Evolutionary conservation across 2,797 vertebrate genomes (phyloP), one percentile per base, ranked within the genome.

Genomic region (Onychomys torridus): DNA sequence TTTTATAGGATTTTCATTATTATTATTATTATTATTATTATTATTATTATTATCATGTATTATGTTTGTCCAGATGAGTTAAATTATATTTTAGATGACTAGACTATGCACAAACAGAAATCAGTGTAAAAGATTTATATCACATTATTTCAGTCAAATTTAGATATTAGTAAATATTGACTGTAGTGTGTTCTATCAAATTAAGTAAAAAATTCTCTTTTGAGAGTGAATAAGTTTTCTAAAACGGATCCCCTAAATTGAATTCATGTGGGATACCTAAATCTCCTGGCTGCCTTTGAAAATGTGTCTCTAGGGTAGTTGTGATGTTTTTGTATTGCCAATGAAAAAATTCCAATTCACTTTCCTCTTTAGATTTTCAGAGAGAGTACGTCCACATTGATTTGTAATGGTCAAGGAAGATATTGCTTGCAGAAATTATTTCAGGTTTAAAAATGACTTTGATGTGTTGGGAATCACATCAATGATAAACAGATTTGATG

Each of bases 401-500:
- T 98, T 97, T 98, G 97, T 97, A 98, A 97, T 96, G 95, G 98
- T 98, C 97, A 96, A 96, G 89, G 89, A 98, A 98, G 93, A 97
- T 97, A 97, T 96, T 96, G 91, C 96, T 97, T 97, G 76, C 93
- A 97, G 98, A 96, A 98, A 67, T 87, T 86, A 97, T 97, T 98
- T 94, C 91, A 97, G 95, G 76, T 97, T 98, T 98, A 96, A 96
- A 97, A 98, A 98, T 97, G 65, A 97, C 94, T 98, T 97, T 63
- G 6, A 21, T 78, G 55, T 93, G 21, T 79, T 93, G 97, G 95
- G 97, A 97, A 97, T 65, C 95, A 96, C 76, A 90, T 84, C 87
- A 93, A 89, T 94, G 97, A 91, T 95, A 94, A 96, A 95, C 65
- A 59, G 96, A 96, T 95, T 46, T 37, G 17, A 11, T 89, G 10